Base-by-base conservation (phyloP, 1,140 invertebrate species). In the Asobara japonica region DNA sequence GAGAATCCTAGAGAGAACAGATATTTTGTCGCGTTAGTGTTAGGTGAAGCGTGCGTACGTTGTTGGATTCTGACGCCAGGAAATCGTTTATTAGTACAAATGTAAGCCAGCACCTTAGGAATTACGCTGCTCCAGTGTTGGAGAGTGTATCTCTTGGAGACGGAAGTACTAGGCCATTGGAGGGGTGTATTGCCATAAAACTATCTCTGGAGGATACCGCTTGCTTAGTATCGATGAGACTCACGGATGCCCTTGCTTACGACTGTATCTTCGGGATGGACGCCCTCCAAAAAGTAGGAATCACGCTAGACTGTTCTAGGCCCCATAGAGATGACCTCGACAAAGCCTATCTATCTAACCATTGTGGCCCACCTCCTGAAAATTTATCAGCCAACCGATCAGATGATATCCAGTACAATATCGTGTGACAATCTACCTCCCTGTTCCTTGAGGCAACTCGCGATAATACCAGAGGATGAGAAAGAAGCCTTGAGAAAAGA, bases 201-300 rank as follows among this genome's bases (percentile, higher is more conserved):
- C n/a, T 45, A 1, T 6, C 41, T 16, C n/a, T 6, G 3, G 7
- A 2, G 41, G 2, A 41, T 4, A 8, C 10, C 3, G 2, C 2
- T 11, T 13, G 11, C 10, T 41, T 41, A 6, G 36, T 41, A 2
- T n/a, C 36, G 4, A 13, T 41, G 3, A 8, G 11, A 4, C 36
- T 41, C 36, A 41, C 4, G 10, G n/a, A 41, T 13, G 36, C 36
- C 36, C 13, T 64, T 30, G 61, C 61, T 4, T 64, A 30, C 13
- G 61, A 64, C 18, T 64, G 61, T 30, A 29, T 64, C n/a, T 3
- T 64, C 18, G 61, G 61, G 8, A 30, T 64, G 22, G 61, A 64
- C n/a, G 61, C 30, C 4, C 5, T 64, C 3, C 2, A 64, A 31
- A 1, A 29, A 31, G 7, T 64, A 16, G 36, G n/a, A 13, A 6